Percentiles rank a stretch among this genome's conserved stretches.
Evolutionary conservation across 2,113 vertebrate genomes (phyloP).

Genomic region (Arenaria interpres): DNA sequence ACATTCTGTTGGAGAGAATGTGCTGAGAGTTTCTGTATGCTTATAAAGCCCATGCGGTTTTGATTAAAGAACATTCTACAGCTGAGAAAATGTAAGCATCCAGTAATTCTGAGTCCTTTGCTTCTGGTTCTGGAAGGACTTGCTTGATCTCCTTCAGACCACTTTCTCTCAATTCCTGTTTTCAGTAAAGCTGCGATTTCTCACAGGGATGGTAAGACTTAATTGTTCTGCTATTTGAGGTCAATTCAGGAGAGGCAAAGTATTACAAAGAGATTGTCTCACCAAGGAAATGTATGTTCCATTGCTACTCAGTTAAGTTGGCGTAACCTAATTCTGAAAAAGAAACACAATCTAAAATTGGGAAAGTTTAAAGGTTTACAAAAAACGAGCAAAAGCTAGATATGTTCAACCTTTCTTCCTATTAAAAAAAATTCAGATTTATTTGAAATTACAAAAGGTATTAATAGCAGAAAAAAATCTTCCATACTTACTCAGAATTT

Average conservation of each 20-base stretch:
- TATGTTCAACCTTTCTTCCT: background rate
- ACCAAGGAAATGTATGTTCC: background rate
- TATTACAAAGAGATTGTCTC: background rate
- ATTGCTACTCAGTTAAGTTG: background rate
- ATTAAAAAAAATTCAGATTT: background rate
- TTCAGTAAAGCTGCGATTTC: accelerated
- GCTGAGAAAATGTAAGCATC: background rate
- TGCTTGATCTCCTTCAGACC: background rate
- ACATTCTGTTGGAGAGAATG: background rate
- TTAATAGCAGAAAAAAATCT: background rate
- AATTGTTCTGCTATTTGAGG: background rate
- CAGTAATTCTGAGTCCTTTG: background rate
- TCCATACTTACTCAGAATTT: background rate
- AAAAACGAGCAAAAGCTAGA: background rate
- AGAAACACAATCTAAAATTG: background rate
- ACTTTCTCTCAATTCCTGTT: background rate
- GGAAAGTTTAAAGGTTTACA: background rate
- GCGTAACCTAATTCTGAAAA: background rate
- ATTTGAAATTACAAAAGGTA: background rate
- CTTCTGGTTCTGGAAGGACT: background rate
- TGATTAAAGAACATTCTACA: background rate
- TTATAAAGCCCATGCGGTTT: background rate
- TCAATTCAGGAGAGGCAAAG: background rate
- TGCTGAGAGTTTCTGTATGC: background rate
- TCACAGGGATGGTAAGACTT: background rate